A percentile compares a stretch with the other conserved stretches of the same genome.
Conservation (phyloP, 2,888 invertebrate species). For the Pilophorus perplexus region DNA sequence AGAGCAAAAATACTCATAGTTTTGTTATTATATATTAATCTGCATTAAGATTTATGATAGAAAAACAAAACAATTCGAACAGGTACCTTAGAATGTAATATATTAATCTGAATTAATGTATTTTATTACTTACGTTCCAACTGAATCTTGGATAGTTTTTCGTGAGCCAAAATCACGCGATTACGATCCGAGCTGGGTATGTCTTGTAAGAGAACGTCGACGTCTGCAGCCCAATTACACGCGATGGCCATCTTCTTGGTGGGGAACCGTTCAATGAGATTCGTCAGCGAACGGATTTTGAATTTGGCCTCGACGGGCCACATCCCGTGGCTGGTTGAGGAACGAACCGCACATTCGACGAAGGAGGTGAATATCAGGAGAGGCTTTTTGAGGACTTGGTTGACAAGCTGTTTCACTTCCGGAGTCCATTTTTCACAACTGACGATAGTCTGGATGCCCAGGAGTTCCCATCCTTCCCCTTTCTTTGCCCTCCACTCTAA, state of each 20-base stretch:
- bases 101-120: background rate
- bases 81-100: background rate
- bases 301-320: too few species aligned
- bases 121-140: background rate
- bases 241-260: too few species aligned
- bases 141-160: background rate
- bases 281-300: too few species aligned
- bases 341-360: too few species aligned
- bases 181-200: too few species aligned
- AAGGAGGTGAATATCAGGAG: constrained; percentile 68
- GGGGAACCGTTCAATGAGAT: too few species aligned
- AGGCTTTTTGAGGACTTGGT: constrained; percentile 58
- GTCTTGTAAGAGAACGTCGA: too few species aligned
- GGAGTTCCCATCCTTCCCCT: background rate
- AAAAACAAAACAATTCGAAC: background rate
- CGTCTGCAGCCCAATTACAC: too few species aligned
- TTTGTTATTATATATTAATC: background rate
- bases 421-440: constrained; percentile 65
- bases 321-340: too few species aligned
- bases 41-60: background rate
- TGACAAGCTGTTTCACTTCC: constrained; percentile 59
- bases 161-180: too few species aligned
- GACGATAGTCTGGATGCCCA: constrained; percentile 59
- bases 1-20: background rate
- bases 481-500: constrained; percentile 11